Evolutionary conservation across 2,797 vertebrate species (phyloP), one percentile per base, ranked within the genome.

Genomic region (Mallotus villosus): DNA sequence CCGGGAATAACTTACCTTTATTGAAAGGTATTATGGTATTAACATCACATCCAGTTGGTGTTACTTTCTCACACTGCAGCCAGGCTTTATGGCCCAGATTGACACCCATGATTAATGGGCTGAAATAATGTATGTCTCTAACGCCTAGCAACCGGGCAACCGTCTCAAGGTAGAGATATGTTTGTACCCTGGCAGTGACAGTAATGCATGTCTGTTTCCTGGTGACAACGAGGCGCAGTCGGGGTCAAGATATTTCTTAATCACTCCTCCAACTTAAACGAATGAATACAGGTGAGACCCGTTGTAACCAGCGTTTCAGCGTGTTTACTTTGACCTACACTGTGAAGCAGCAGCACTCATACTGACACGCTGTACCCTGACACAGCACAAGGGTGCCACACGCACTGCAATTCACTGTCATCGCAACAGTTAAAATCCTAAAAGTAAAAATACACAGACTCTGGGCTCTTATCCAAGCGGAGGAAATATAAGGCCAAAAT

Each of bases 131-230:
- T 57, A 58, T 25, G 57, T 16, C 53, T 57, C 67, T 5, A 34
- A 14, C 0, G 62, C 57, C 58, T 61, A 74, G 68, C 59, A 63
- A 57, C 74, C 63, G 76, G 63, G 65, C 14, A 29, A 62, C 34
- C 4, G 67, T 21, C n/a, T 69, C 59, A 46, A 24, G 64, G 25
- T 22, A 55, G 67, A 59, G 1, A 34, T 21, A n/a, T 68, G 64
- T 63, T 62, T 61, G n/a, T 27, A 70, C 76, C 71, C 77, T 57
- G 77, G 80, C 85, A 85, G 78, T 84, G 84, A 79, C 62, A 67
- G 73, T 55, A 61, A 29, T 66, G 66, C 22, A 21, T 64, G 19
- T 21, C 19, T 57, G 29, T 5, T n/a, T 29, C 22, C 19, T 62
- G n/a, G 32, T 64, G 22, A 64, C 9, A 37, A 46, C 2, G 22